phyloP scores from a whole-genome alignment of 2,888 invertebrate species.

The Phanerotoma sp. region DNA sequence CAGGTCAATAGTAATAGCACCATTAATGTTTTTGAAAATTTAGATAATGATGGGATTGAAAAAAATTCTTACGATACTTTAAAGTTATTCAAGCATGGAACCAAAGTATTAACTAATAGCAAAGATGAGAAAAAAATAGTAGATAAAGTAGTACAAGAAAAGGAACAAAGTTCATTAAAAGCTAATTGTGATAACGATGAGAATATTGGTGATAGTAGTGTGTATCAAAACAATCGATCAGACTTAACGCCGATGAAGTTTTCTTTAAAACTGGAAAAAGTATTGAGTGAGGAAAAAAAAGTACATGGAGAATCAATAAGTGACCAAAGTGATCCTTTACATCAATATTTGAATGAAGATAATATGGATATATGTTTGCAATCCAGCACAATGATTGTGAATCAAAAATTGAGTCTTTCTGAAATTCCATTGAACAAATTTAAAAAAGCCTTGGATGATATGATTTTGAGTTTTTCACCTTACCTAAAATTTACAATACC shows the following conservation, averaged over 20 bases:
- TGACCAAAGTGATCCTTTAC: slow-evolving; percentile 84
- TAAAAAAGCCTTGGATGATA: slow-evolving; percentile 73
- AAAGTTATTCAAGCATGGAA: slow-evolving; percentile 48
- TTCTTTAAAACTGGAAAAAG: slow-evolving; percentile 36
- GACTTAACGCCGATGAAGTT: slow-evolving; percentile 6
- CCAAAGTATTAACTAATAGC: slow-evolving; percentile 11
- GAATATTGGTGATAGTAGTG: slow-evolving; percentile 15
- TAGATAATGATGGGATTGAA: slow-evolving; percentile 37
- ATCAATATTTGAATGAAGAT: slow-evolving; percentile 58
- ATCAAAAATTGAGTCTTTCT: slow-evolving; percentile 56
- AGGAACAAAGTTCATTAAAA: slow-evolving; percentile 34
- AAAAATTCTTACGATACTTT: slow-evolving; percentile 51
- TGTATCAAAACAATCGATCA: background rate
- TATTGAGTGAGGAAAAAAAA: slow-evolving; percentile 52
- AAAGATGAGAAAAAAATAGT: background rate
- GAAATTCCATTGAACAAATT: slow-evolving; percentile 70
- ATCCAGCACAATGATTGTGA: slow-evolving; percentile 52
- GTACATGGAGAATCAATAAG: slow-evolving; percentile 63
- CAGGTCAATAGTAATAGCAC: slow-evolving; percentile 20
- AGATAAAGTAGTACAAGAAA: background rate
- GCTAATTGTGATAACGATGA: slow-evolving; percentile 27
- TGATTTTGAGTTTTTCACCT: slow-evolving; percentile 82
- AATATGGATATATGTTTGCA: slow-evolving; percentile 53
- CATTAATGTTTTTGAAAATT: slow-evolving; percentile 18
- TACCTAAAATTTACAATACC: slow-evolving; percentile 83